Conservation (phyloP, 2,797 vertebrate species). For the Sebastes hubbsi region DNA sequence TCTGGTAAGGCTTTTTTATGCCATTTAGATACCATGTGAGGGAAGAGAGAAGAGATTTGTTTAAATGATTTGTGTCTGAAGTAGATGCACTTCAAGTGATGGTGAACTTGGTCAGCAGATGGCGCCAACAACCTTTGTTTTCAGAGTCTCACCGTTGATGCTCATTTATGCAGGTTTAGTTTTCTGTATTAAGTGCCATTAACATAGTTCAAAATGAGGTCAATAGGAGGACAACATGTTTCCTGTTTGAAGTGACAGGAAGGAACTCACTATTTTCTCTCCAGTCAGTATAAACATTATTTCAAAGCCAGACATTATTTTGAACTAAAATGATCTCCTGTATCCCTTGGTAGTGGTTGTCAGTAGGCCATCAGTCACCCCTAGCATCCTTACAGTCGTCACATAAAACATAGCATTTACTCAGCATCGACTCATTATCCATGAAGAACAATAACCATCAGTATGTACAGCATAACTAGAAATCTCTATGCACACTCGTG, state of each 20-base stretch:
- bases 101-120: conserved; percentile 53
- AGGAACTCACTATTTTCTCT: neutral
- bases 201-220: conserved; percentile 15
- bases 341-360: neutral
- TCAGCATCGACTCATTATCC: neutral
- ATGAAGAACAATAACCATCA: neutral
- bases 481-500: neutral
- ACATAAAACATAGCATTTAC: neutral
- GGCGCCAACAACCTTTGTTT: conserved; percentile 39
- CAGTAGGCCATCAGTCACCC: neutral
- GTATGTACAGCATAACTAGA: neutral
- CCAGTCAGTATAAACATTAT: neutral
- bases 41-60: neutral
- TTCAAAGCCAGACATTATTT: neutral
- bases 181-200: neutral
- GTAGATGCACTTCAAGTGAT: neutral
- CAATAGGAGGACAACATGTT: neutral
- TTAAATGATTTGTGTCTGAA: neutral
- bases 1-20: neutral
- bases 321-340: neutral
- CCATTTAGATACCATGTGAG: neutral
- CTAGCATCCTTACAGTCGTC: neutral
- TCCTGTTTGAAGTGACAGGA: neutral
- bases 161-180: neutral
- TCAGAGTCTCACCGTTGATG: neutral